A percentile compares a stretch with the other conserved stretches of the same genome.
phyloP scores from a whole-genome alignment of 1,140 invertebrate species.

The Charaxes varanes region DNA sequence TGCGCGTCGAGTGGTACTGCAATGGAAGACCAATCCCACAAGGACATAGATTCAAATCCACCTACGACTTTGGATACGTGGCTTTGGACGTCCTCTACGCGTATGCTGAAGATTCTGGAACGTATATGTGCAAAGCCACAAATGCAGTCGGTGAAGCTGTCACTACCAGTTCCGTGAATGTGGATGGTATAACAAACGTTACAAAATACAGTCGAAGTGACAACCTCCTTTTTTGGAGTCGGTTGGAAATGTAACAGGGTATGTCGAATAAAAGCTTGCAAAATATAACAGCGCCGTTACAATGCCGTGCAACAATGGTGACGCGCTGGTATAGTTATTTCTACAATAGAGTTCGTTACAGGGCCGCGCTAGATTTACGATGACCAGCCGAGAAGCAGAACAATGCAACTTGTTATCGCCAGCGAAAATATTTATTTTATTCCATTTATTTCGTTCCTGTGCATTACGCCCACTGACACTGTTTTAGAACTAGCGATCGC shows the following conservation, averaged over 20 bases:
- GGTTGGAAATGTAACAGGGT: too few species aligned
- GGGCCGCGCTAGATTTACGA: slow-evolving; percentile 14
- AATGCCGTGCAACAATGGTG: slow-evolving; percentile 2
- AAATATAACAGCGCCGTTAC: too few species aligned
- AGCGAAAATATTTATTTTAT: slow-evolving; percentile 20
- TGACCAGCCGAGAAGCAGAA: slow-evolving; percentile 12
- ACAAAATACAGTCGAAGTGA: too few species aligned
- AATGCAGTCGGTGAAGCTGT: slow-evolving; percentile 94
- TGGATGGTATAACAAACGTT: too few species aligned
- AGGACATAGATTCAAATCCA: slow-evolving; percentile 93
- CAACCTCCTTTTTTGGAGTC: too few species aligned
- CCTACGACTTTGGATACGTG: slow-evolving; percentile 97
- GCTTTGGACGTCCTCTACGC: slow-evolving; percentile 96
- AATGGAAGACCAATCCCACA: slow-evolving; percentile 93
- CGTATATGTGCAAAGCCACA: slow-evolving; percentile 95
- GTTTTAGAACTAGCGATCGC: too few species aligned
- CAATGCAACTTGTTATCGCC: slow-evolving; percentile 16
- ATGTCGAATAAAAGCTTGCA: too few species aligned
- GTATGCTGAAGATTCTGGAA: slow-evolving; percentile 95
- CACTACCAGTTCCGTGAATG: slow-evolving; percentile 89
- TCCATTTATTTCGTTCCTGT: not conserved
- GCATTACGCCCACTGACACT: slow-evolving; percentile 14
- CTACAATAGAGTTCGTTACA: slow-evolving; percentile 19
- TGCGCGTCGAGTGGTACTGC: slow-evolving; percentile 96
- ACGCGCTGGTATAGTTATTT: slow-evolving; percentile 9